Evolutionary conservation across 2,888 invertebrate species (phyloP).

Genomic region (Drosophila subquinaria): DNA sequence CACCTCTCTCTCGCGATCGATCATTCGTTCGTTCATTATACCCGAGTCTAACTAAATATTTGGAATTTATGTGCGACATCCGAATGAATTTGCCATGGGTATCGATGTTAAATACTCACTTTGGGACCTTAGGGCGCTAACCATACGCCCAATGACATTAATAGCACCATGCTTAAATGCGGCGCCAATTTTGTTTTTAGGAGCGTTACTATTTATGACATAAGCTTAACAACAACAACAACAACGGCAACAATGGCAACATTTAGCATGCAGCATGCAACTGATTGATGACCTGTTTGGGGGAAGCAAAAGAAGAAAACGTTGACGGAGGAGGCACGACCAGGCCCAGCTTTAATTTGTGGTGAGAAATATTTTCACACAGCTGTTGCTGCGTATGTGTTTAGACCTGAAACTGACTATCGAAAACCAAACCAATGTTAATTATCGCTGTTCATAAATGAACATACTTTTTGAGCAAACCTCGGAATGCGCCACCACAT

Average conservation of each 20-base stretch:
- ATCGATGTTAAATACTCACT: conserved; percentile 19
- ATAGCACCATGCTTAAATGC: conserved; percentile 17
- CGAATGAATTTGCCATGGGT: conserved; percentile 23
- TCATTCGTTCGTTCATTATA: not conserved
- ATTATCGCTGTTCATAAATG: no score
- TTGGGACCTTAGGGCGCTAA: conserved; percentile 31
- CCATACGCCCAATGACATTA: conserved; percentile 46
- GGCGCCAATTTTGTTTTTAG: conserved; percentile 26
- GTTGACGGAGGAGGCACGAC: not conserved
- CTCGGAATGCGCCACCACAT: no score
- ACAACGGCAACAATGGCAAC: not conserved
- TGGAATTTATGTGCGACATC: conserved; percentile 18
- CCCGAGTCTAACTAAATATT: conserved; percentile 15
- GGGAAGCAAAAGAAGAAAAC: not conserved
- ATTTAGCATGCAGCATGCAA: conserved; percentile 1
- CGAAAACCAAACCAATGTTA: conserved; percentile 7
- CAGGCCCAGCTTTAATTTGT: not conserved
- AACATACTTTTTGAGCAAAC: no score
- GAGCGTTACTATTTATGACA: conserved; percentile 34
- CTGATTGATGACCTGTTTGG: conserved; percentile 19
- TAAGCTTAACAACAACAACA: conserved; percentile 19
- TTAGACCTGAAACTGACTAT: conserved; percentile 11
- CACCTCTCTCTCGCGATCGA: not conserved
- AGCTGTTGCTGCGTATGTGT: not conserved
- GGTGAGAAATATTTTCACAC: conserved; percentile 24